Evolutionary conservation across 2,888 invertebrate species (phyloP).

Genomic region (Eupithecia abbreviata): DNA sequence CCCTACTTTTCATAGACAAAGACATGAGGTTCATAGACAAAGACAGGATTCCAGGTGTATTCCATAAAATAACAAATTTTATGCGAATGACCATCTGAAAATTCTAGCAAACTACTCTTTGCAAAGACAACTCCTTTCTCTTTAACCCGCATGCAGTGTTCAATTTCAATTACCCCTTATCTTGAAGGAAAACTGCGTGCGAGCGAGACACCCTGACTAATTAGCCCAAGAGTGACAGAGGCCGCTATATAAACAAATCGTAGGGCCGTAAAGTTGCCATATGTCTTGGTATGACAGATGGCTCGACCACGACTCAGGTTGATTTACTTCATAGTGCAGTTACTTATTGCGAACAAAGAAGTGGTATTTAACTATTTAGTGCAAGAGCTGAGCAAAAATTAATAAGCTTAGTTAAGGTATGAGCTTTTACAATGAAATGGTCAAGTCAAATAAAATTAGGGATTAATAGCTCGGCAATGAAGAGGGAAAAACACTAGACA

Average conservation of each 20-base stretch:
- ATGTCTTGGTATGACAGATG: constrained; percentile 78
- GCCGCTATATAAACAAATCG: constrained; percentile 76
- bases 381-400: background rate
- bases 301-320: constrained; percentile 69
- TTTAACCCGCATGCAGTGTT: constrained; percentile 79
- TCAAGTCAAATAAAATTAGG: background rate
- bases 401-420: background rate
- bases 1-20: too few species aligned
- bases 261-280: constrained; percentile 71
- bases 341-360: constrained; percentile 25
- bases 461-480: background rate
- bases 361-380: constrained; percentile 8
- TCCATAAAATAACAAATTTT: background rate
- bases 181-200: constrained; percentile 71
- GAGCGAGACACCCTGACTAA: constrained; percentile 53
- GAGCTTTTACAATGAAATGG: background rate
- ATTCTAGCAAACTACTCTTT: constrained; percentile 52
- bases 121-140: constrained; percentile 73
- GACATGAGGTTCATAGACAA: background rate
- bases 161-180: constrained; percentile 78
- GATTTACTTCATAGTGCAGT: constrained; percentile 53
- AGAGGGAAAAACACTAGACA: background rate
- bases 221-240: constrained; percentile 51
- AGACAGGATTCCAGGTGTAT: background rate
- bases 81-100: constrained; percentile 14